A percentile compares a stretch with the other conserved stretches of the same genome.
phyloP scores from a whole-genome alignment of 1,140 invertebrate species.

The Trachymyrmex septentrionalis region DNA sequence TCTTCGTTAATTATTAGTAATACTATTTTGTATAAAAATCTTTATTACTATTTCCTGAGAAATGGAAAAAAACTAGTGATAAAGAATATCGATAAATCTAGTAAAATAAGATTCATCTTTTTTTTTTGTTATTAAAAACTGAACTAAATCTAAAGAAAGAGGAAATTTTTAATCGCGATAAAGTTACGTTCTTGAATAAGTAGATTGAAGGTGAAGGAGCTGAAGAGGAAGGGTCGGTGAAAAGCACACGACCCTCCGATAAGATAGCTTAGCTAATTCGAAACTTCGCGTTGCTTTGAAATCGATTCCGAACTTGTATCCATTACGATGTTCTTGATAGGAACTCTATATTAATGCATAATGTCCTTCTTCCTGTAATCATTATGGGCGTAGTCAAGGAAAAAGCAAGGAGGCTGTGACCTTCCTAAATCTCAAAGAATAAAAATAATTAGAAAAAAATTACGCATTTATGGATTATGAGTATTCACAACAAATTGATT shows the following conservation, averaged over 20 bases:
- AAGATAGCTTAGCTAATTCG: slow-evolving; percentile 43
- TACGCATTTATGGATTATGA: no score
- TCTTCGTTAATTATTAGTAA: background rate
- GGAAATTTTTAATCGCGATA: slow-evolving; percentile 50
- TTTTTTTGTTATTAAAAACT: slow-evolving; percentile 18
- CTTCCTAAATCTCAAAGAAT: no score
- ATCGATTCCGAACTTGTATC: slow-evolving; percentile 41
- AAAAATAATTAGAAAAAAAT: no score
- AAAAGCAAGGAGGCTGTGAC: no score
- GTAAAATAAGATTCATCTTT: slow-evolving; percentile 6
- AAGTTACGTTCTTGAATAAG: slow-evolving; percentile 46
- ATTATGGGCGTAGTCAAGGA: no score
- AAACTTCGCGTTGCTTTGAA: slow-evolving; percentile 23
- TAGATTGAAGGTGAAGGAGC: slow-evolving; percentile 19
- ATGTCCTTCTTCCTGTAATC: background rate
- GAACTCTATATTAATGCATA: background rate
- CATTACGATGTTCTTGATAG: slow-evolving; percentile 1
- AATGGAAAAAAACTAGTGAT: background rate
- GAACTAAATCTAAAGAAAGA: background rate
- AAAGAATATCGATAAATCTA: background rate
- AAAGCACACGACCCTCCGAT: slow-evolving; percentile 43
- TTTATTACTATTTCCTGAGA: background rate
- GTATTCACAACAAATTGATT: no score
- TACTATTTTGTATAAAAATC: background rate
- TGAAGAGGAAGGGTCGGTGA: slow-evolving; percentile 35